phyloP scores from a whole-genome alignment of 1,140 invertebrate species.

The Stenopsyche tienmushanensis region DNA sequence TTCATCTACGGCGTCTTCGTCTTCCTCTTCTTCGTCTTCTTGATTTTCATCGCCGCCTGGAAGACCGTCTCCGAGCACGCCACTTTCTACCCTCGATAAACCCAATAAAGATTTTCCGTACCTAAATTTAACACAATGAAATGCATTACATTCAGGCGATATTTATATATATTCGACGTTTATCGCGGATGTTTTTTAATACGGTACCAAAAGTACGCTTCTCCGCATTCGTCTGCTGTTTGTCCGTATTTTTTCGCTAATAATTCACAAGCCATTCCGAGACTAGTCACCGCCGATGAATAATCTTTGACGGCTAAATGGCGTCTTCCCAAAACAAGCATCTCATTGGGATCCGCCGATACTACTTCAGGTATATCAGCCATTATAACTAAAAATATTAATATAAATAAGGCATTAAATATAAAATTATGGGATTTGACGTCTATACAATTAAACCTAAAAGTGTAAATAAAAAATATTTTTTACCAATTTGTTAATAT shows the following conservation, averaged over 20 bases:
- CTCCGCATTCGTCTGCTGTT: constrained; percentile 74
- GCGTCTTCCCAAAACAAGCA: constrained; percentile 71
- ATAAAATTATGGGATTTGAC: too few relatives aligned
- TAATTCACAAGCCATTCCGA: constrained; percentile 74
- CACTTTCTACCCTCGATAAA: constrained; percentile 75
- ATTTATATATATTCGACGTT: too few relatives aligned
- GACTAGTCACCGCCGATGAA: constrained; percentile 68
- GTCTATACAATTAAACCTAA: too few relatives aligned
- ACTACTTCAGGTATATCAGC: constrained; percentile 57
- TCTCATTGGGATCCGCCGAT: constrained; percentile 52
- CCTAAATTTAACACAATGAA: constrained; percentile 44
- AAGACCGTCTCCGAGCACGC: constrained; percentile 74
- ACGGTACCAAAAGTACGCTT: constrained; percentile 72
- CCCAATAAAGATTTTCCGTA: constrained; percentile 78
- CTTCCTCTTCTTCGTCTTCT: constrained; percentile 56
- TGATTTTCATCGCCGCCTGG: constrained; percentile 62
- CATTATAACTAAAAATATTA: constrained; percentile 50
- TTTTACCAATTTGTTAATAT: too few relatives aligned
- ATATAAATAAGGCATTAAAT: too few relatives aligned
- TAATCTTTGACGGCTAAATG: constrained; percentile 81
- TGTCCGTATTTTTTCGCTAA: constrained; percentile 73
- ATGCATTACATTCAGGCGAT: neutral
- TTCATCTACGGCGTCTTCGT: constrained; percentile 49
- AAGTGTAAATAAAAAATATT: too few relatives aligned
- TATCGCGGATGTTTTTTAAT: too few relatives aligned